Conservation (phyloP, 1,140 invertebrate genomes). For the Chrysoperla carnea region DNA sequence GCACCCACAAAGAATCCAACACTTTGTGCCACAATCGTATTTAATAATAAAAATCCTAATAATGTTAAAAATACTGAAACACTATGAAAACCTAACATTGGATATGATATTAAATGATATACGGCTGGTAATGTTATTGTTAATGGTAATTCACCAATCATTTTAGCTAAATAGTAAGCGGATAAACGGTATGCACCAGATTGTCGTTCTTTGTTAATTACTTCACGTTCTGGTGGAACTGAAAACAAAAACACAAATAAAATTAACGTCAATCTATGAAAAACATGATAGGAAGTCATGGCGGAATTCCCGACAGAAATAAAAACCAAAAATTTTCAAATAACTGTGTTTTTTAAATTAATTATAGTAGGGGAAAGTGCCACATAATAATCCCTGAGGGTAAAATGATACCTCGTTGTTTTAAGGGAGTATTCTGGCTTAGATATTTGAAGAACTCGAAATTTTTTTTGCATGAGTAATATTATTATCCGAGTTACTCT, state of each 20-base stretch:
- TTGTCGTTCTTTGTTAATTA: slow-evolving; percentile 66
- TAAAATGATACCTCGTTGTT: too few relatives aligned
- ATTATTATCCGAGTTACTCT: too few relatives aligned
- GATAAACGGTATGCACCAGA: slow-evolving; percentile 70
- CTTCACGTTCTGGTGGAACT: slow-evolving; percentile 69
- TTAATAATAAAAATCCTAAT: slow-evolving; percentile 54
- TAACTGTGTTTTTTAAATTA: too few relatives aligned
- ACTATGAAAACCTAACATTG: slow-evolving; percentile 49
- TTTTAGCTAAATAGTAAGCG: slow-evolving; percentile 73
- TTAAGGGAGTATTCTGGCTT: too few relatives aligned
- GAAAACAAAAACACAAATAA: slow-evolving; percentile 12
- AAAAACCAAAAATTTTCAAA: too few relatives aligned
- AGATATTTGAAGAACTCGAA: too few relatives aligned
- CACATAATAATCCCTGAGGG: too few relatives aligned
- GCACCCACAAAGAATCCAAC: slow-evolving; percentile 73
- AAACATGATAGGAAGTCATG: too few relatives aligned
- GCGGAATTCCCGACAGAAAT: too few relatives aligned
- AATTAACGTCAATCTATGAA: too few relatives aligned
- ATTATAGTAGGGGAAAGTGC: too few relatives aligned
- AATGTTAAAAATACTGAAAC: slow-evolving; percentile 48
- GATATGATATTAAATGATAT: slow-evolving; percentile 65
- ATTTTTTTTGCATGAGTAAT: too few relatives aligned
- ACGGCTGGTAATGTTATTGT: slow-evolving; percentile 60
- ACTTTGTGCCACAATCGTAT: slow-evolving; percentile 66
- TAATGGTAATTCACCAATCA: slow-evolving; percentile 64